A percentile compares a stretch with the other conserved stretches of the same genome.
phyloP scores from a whole-genome alignment of 2,888 invertebrate genomes.

The Rhimphoctona megacephalus region DNA sequence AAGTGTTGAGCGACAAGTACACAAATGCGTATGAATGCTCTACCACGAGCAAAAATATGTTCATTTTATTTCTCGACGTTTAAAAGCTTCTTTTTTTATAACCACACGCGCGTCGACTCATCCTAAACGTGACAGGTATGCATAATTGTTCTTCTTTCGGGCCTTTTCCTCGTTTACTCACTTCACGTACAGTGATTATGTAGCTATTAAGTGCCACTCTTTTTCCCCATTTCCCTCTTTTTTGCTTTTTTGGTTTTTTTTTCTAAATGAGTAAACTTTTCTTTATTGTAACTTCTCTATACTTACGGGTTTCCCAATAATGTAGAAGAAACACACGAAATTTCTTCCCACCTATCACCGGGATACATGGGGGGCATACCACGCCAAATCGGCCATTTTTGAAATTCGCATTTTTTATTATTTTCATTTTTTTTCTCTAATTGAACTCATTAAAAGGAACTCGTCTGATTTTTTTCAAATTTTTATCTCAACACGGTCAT shows the following conservation, averaged over 20 bases:
- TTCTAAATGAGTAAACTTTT: conserved; percentile 2
- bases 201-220: neutral
- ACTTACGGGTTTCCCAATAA: neutral
- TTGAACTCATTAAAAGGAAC: no score
- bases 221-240: neutral
- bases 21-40: conserved; percentile 26
- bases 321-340: conserved; percentile 9
- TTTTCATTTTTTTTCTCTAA: no score
- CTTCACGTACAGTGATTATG: conserved; percentile 7
- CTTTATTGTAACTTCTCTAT: conserved; percentile 27
- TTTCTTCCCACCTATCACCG: neutral
- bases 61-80: conserved; percentile 14
- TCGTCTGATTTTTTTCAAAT: no score
- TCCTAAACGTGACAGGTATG: conserved; percentile 15
- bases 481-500: no score
- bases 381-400: no score
- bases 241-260: neutral
- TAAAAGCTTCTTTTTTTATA: conserved; percentile 24
- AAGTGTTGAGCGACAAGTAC: conserved; percentile 39
- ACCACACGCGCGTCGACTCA: conserved; percentile 28
- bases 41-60: conserved; percentile 1
- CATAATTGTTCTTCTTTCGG: conserved; percentile 50
- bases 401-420: no score
- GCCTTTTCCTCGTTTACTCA: conserved; percentile 4
- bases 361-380: no score